A percentile compares a stretch with the other conserved stretches of the same genome.
Evolutionary conservation across 2,113 vertebrate genomes (phyloP).

Genomic region (Andinoacara biseriatus): DNA sequence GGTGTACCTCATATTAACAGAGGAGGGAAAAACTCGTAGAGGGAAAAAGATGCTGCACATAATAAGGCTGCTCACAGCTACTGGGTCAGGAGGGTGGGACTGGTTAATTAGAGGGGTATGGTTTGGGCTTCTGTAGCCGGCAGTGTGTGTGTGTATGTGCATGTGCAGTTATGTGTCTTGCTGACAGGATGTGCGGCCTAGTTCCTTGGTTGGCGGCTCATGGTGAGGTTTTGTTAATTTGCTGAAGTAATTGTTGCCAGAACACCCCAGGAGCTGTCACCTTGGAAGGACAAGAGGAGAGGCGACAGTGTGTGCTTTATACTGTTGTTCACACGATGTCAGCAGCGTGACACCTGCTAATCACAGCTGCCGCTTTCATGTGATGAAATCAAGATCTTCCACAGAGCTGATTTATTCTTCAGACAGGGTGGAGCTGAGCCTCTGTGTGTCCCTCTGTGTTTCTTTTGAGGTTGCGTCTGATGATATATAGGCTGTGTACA

Average conservation of each 20-base stretch:
- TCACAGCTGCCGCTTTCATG: slow-evolving; percentile 55
- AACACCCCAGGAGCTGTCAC: slow-evolving; percentile 66
- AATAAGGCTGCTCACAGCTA: slow-evolving; percentile 54
- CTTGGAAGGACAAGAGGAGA: slow-evolving; percentile 71
- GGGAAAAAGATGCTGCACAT: slow-evolving; percentile 37
- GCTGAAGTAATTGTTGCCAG: slow-evolving; percentile 65
- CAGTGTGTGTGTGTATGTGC: slow-evolving; percentile 20
- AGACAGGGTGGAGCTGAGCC: not conserved
- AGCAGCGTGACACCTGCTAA: slow-evolving; percentile 32
- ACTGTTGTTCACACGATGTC: slow-evolving; percentile 52
- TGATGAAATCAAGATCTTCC: slow-evolving; percentile 23
- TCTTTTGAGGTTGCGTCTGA: slow-evolving; percentile 13
- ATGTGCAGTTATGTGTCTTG: slow-evolving; percentile 35
- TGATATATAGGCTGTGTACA: slow-evolving; percentile 54
- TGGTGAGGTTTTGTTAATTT: slow-evolving; percentile 74
- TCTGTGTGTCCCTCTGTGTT: slow-evolving; percentile 17
- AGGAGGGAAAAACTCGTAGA: slow-evolving; percentile 4
- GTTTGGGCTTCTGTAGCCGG: slow-evolving; percentile 43
- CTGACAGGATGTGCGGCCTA: slow-evolving; percentile 41
- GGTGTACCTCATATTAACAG: slow-evolving; percentile 43
- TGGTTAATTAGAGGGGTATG: slow-evolving; percentile 68
- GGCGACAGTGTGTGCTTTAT: slow-evolving; percentile 40
- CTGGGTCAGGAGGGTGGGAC: slow-evolving; percentile 58
- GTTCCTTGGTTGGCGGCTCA: slow-evolving; percentile 47
- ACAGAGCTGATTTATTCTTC: slow-evolving; percentile 2